phyloP scores from a whole-genome alignment of 2,113 vertebrate species.

The Paradoxurus hermaphroditus region DNA sequence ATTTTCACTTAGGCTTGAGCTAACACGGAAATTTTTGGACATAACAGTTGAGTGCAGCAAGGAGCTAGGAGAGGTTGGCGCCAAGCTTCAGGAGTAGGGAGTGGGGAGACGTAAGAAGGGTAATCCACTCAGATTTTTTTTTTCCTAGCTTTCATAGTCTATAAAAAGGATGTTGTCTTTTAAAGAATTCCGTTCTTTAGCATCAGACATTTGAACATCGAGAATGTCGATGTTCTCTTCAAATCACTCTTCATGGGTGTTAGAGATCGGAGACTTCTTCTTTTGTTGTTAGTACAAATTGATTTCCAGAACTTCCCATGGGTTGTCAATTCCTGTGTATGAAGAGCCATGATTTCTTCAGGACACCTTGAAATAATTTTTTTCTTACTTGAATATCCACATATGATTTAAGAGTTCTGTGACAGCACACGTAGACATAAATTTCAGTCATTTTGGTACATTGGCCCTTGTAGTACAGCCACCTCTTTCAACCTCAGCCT shows the following conservation, averaged over 20 bases:
- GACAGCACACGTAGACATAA: background rate
- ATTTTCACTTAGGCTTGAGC: background rate
- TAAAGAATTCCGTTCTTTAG: background rate
- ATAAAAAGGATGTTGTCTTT: background rate
- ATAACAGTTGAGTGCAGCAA: background rate
- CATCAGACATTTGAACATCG: background rate
- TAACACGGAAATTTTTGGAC: background rate
- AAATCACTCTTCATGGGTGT: background rate
- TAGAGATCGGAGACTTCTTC: background rate
- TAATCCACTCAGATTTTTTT: background rate
- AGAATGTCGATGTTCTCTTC: background rate
- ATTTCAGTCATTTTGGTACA: constrained; percentile 15
- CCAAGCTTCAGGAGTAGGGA: background rate
- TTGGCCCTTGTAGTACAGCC: background rate
- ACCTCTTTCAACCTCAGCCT: constrained; percentile 1
- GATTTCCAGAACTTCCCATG: background rate
- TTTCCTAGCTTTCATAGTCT: background rate
- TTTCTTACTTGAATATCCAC: background rate
- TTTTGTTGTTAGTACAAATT: background rate
- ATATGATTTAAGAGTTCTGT: background rate
- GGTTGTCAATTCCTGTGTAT: background rate
- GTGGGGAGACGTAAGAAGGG: background rate
- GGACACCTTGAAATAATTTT: background rate
- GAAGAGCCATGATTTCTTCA: background rate
- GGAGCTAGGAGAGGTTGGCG: background rate